These are phyloP conservation scores for Lymantria dispar DNA, from an alignment of 2,888 invertebrate species.

Conservation along the genomic window DNA sequence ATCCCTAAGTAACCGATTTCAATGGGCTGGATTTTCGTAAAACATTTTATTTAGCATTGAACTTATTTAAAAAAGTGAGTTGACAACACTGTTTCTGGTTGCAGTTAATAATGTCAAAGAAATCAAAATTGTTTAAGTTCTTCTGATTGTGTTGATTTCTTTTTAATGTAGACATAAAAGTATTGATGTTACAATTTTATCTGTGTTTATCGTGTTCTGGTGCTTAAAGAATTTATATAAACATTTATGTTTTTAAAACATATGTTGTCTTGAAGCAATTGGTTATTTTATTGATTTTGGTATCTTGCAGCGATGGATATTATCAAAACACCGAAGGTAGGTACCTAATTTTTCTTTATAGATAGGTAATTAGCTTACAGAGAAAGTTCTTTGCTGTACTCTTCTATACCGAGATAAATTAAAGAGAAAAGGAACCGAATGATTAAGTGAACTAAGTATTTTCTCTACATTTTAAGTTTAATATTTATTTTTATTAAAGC, in stretches of 20 bases:
- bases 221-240: slow-evolving; percentile 3
- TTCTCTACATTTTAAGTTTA: too few relatives aligned
- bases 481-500: too few relatives aligned
- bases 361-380: too few relatives aligned
- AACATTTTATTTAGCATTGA: too few relatives aligned
- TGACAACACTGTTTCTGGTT: too few relatives aligned
- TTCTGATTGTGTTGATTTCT: slow-evolving; percentile 13
- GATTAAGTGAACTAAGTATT: too few relatives aligned
- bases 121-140: slow-evolving; percentile 19
- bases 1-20: too few relatives aligned
- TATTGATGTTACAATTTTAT: slow-evolving; percentile 1
- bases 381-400: too few relatives aligned
- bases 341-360: not conserved
- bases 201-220: slow-evolving; percentile 5
- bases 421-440: too few relatives aligned
- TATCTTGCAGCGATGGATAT: slow-evolving; percentile 62
- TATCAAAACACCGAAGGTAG: slow-evolving; percentile 71
- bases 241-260: slow-evolving; percentile 19
- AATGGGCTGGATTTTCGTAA: too few relatives aligned
- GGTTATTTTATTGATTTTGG: slow-evolving; percentile 60
- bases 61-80: too few relatives aligned
- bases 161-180: slow-evolving; percentile 15
- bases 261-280: slow-evolving; percentile 43
- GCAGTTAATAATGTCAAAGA: slow-evolving; percentile 10
- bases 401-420: too few relatives aligned